Evolutionary conservation across 2,888 invertebrate species (phyloP).

Genomic region (Phaedon cochleariae): DNA sequence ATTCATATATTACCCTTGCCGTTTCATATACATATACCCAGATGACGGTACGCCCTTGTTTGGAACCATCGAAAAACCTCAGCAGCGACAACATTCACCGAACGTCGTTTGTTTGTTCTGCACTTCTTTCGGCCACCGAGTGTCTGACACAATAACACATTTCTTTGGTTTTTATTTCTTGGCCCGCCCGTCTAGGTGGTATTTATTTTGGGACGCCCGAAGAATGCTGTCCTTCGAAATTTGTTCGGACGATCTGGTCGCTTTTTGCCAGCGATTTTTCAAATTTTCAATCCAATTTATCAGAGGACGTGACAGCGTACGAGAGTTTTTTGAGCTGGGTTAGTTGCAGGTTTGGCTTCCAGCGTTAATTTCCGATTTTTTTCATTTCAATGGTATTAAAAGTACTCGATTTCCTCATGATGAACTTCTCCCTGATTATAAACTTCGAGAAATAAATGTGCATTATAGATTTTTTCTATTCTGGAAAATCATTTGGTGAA

Average conservation of each 20-base stretch:
- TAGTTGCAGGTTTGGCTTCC: no score
- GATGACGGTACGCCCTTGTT: slow-evolving; percentile 26
- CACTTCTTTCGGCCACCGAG: slow-evolving; percentile 52
- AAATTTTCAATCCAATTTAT: slow-evolving; percentile 45
- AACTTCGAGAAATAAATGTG: no score
- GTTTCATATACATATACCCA: no score
- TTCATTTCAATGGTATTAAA: no score
- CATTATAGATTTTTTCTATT: no score
- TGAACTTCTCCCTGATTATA: no score
- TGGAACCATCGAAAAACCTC: slow-evolving; percentile 20
- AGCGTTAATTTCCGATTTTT: no score
- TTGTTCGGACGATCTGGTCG: slow-evolving; percentile 47
- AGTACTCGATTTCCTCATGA: no score
- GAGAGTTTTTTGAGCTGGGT: slow-evolving; percentile 12
- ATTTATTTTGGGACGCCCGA: slow-evolving; percentile 47
- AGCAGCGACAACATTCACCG: slow-evolving; percentile 45
- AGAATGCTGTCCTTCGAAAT: slow-evolving; percentile 54
- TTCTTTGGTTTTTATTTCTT: slow-evolving; percentile 46
- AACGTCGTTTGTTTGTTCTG: slow-evolving; percentile 54
- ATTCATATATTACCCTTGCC: no score
- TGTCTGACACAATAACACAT: slow-evolving; percentile 55
- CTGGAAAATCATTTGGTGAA: no score
- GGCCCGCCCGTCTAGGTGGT: slow-evolving; percentile 44
- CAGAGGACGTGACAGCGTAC: slow-evolving; percentile 37
- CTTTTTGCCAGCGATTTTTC: slow-evolving; percentile 41